phyloP scores from a whole-genome alignment of 2,888 invertebrate genomes.

The Polia nebulosa region DNA sequence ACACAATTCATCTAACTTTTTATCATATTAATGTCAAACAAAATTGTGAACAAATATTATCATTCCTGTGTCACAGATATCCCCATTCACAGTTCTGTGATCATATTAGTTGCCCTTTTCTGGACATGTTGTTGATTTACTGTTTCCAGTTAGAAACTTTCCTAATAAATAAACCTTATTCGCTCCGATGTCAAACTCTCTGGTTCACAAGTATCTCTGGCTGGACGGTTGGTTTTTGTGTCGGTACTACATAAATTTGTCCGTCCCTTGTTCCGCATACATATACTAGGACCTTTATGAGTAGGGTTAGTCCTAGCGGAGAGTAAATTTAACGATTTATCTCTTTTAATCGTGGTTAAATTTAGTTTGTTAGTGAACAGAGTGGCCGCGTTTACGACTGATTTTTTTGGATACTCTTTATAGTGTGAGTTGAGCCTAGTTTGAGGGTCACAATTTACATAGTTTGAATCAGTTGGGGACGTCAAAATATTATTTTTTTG shows the following conservation, averaged over 20 bases:
- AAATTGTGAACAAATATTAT: conserved; percentile 72
- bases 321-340: conserved; percentile 85
- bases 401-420: conserved; percentile 50
- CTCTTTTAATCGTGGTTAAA: conserved; percentile 85
- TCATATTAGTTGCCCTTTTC: conserved; percentile 69
- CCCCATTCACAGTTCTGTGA: conserved; percentile 67
- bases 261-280: conserved; percentile 82
- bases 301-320: conserved; percentile 81
- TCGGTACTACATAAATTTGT: conserved; percentile 84
- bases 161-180: conserved; percentile 89
- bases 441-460: conserved; percentile 8
- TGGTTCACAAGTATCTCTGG: conserved; percentile 83
- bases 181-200: conserved; percentile 87
- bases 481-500: not conserved
- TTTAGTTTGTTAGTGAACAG: conserved; percentile 77
- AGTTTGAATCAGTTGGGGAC: not conserved
- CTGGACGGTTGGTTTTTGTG: conserved; percentile 85
- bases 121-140: conserved; percentile 86
- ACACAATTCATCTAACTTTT: conserved; percentile 68
- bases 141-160: conserved; percentile 86
- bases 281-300: conserved; percentile 86
- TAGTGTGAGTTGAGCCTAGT: not conserved
- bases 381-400: conserved; percentile 50
- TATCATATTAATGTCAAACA: conserved; percentile 72
- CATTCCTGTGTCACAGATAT: conserved; percentile 69